phyloP scores from a whole-genome alignment of 1,140 invertebrate species.

The Triops longicaudatus region DNA sequence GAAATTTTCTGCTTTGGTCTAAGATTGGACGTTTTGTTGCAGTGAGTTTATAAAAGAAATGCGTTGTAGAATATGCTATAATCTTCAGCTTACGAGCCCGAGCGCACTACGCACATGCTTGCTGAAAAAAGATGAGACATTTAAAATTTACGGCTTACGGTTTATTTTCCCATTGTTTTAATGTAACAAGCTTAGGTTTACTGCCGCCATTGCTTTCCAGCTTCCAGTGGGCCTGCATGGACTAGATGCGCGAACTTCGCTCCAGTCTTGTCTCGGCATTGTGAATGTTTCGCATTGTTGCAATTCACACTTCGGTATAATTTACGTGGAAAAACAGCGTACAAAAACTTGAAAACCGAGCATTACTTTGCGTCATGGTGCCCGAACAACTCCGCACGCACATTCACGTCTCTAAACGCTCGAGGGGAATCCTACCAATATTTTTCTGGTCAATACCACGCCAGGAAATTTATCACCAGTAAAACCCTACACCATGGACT shows the following conservation, averaged over 20 bases:
- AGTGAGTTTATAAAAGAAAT: too few species aligned
- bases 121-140: too few species aligned
- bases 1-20: too few species aligned
- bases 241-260: background rate
- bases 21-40: too few species aligned
- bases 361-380: background rate
- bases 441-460: background rate
- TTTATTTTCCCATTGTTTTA: background rate
- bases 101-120: too few species aligned
- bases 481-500: background rate
- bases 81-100: too few species aligned
- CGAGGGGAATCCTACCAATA: background rate
- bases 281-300: background rate
- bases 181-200: background rate
- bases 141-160: background rate
- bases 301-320: background rate
- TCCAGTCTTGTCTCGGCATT: background rate
- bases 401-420: background rate
- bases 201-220: background rate
- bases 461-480: background rate
- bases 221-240: background rate
- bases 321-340: background rate
- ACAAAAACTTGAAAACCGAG: background rate
- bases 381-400: background rate
- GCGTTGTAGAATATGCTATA: too few species aligned